Evolutionary conservation across 2,113 vertebrate species (phyloP).

Genomic region (Pogonocichla stellata): DNA sequence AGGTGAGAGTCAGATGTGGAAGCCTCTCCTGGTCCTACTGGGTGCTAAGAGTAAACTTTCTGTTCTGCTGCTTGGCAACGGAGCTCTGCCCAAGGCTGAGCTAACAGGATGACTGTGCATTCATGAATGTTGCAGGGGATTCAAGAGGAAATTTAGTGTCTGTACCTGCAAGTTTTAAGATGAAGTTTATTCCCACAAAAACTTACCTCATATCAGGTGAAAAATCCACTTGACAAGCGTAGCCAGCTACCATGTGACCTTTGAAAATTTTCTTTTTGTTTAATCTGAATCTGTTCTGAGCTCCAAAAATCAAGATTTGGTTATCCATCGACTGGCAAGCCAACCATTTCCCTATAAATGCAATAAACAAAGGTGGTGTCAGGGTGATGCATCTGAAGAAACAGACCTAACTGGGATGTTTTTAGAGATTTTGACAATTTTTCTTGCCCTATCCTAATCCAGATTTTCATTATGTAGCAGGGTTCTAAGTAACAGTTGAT

Average conservation of each 20-base stretch:
- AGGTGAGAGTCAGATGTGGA: background rate
- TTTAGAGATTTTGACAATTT: background rate
- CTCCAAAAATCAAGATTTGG: constrained; percentile 98
- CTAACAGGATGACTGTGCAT: background rate
- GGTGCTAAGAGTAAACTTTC: background rate
- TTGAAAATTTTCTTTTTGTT: constrained; percentile 99
- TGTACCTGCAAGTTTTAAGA: background rate
- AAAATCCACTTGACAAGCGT: constrained; percentile 98
- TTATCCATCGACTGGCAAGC: constrained; percentile 99
- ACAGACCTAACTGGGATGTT: background rate
- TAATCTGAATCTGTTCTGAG: constrained; percentile 96
- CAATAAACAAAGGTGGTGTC: background rate
- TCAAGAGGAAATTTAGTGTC: background rate
- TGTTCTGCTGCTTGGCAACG: background rate
- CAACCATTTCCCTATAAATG: constrained; percentile 89
- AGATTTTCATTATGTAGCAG: background rate
- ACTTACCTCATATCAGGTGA: constrained; percentile 98
- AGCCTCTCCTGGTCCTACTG: background rate
- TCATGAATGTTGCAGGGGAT: background rate
- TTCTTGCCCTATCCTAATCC: background rate
- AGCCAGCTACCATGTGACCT: constrained; percentile 98
- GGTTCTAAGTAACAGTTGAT: background rate
- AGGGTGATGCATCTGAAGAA: background rate
- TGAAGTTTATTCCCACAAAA: background rate
- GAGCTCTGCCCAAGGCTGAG: background rate